Base-by-base conservation (phyloP, 2,113 vertebrate species). In the Syngnathus scovelli region DNA sequence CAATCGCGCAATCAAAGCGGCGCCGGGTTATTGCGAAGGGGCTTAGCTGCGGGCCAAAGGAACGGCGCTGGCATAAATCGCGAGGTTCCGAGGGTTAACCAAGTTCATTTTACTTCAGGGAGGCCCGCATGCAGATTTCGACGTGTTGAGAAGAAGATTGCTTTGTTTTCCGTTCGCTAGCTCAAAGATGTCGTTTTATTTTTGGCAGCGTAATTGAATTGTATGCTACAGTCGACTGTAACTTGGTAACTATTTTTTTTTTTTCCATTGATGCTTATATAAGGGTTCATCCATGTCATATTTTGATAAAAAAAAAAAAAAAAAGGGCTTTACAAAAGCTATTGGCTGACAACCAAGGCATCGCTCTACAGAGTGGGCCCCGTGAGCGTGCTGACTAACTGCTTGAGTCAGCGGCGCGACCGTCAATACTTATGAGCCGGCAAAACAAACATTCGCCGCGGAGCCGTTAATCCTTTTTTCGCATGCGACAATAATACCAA, bases 1-100 rank as follows among this genome's bases (percentile, higher is more conserved):
- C 77, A 68, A 70, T 82, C 66, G 73, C 71, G 75, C 72, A 79
- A 85, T 85, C 83, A 88, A 82, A 84, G 78, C 39, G 8, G 68
- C 74, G 64, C 72, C 76, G 72, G 68, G 74, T 78, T 77, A 64
- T 71, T 7, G n/a, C 55, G 46, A 7, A 72, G 78, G 77, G 72
- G 13, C 54, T 67, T 76, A 49, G 72, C 77, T 19, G 56, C 39
- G 65, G 77, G 76, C 75, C 9, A 69, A 77, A 77, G 8, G 43
- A 67, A 72, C 36, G 39, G 61, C 44, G 56, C 61, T 80, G 9
- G n/a, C 68, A 70, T 74, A 81, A 79, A 61, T 84, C 64, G 37
- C 68, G 76, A 74, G 64, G 61, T 69, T 81, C 54, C 71, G 7
- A 41, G 62, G 74, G 66, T 73, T 76, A 66, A 41, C 10, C 0